A percentile compares a stretch with the other conserved stretches of the same genome.
These are phyloP conservation scores for Eulacestoma nigropectus DNA, from an alignment of 2,113 vertebrate genomes.

Conservation along the genomic window DNA sequence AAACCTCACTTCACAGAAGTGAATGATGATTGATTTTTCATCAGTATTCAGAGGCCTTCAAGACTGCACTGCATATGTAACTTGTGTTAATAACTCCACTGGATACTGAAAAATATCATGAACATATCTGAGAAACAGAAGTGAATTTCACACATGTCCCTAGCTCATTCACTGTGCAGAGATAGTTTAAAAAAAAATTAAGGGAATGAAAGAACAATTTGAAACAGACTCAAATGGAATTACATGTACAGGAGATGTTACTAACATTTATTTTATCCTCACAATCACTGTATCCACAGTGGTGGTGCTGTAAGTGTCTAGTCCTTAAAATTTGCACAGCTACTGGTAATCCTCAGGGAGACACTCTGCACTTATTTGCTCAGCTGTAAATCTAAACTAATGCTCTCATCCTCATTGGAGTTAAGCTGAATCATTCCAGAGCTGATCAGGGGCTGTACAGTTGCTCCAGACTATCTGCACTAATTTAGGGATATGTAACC, in stretches of 20 bases:
- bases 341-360: not conserved
- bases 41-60: not conserved
- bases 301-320: not conserved
- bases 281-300: not conserved
- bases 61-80: not conserved
- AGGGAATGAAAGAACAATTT: not conserved
- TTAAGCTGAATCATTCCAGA: not conserved
- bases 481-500: not conserved
- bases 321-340: not conserved
- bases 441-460: not conserved
- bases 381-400: not conserved
- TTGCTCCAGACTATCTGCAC: not conserved
- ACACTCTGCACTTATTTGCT: not conserved
- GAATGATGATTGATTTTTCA: not conserved
- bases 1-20: not conserved
- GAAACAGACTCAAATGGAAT: not conserved
- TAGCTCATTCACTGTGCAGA: not conserved
- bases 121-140: not conserved
- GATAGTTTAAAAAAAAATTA: not conserved
- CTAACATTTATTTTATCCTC: not conserved
- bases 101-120: not conserved
- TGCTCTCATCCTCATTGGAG: not conserved
- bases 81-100: not conserved
- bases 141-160: not conserved
- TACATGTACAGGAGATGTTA: not conserved